Percentiles rank a stretch among this genome's conserved stretches.
Conservation (phyloP, 2,888 invertebrate genomes). For the Acanthopleura granulata region DNA sequence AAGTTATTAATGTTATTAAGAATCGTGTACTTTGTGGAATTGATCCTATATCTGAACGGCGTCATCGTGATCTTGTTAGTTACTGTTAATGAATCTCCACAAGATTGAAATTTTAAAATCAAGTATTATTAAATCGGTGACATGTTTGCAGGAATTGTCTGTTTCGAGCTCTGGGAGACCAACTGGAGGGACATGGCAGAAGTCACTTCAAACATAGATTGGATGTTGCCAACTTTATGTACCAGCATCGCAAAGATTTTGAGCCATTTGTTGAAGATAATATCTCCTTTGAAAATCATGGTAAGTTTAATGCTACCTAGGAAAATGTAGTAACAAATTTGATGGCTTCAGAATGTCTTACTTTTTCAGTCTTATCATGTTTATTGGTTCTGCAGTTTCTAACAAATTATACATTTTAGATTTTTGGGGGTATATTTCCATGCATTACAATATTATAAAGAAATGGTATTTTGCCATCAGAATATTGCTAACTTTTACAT, state of each 20-base stretch:
- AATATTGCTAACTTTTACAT: neutral
- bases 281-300: slow-evolving; percentile 71
- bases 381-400: no score
- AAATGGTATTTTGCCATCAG: neutral
- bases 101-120: no score
- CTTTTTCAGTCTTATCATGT: no score
- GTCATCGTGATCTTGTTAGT: no score
- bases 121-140: no score
- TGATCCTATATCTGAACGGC: no score
- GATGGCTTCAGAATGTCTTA: neutral
- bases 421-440: no score
- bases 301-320: slow-evolving; percentile 54
- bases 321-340: neutral
- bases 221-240: slow-evolving; percentile 71
- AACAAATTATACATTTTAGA: no score
- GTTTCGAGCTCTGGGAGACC: slow-evolving; percentile 72
- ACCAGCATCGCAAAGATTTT: slow-evolving; percentile 70
- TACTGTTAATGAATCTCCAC: no score
- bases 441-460: no score
- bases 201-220: slow-evolving; percentile 71
- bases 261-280: slow-evolving; percentile 73
- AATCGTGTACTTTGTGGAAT: no score
- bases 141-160: slow-evolving; percentile 70
- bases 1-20: no score
- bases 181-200: slow-evolving; percentile 70